Evolutionary conservation across 2,888 invertebrate species (phyloP).

Genomic region (Petrophora chlorosata): DNA sequence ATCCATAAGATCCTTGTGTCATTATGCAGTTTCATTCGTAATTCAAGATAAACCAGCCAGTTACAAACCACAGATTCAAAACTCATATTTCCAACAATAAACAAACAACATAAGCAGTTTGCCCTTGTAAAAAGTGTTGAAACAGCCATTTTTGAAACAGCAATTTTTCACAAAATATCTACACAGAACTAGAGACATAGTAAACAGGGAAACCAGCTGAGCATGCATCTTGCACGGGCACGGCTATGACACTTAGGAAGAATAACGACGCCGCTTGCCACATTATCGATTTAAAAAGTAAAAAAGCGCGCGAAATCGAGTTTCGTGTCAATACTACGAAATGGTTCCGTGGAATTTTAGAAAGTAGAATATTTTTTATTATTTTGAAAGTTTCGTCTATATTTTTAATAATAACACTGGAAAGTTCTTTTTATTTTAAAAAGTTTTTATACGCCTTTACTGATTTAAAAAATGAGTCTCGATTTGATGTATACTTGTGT

Average conservation of each 20-base stretch:
- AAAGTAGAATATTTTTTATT: not conserved
- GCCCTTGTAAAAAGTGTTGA: slow-evolving; percentile 7
- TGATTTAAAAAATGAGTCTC: no score
- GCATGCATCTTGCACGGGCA: slow-evolving; percentile 49
- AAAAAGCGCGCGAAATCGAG: slow-evolving; percentile 26
- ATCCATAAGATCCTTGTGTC: no score
- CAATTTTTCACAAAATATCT: slow-evolving; percentile 28
- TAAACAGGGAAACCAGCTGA: slow-evolving; percentile 52
- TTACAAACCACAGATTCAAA: no score
- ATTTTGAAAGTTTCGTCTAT: no score
- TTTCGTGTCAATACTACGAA: not conserved
- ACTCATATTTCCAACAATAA: not conserved
- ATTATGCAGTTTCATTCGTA: no score
- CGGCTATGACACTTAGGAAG: slow-evolving; percentile 46
- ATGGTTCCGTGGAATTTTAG: slow-evolving; percentile 1
- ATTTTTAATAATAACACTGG: no score
- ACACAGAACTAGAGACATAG: slow-evolving; percentile 31
- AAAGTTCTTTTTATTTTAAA: no score
- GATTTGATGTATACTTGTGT: no score
- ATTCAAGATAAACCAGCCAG: no score
- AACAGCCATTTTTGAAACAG: slow-evolving; percentile 22
- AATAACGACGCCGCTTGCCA: slow-evolving; percentile 46
- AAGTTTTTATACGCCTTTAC: no score
- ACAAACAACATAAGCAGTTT: not conserved
- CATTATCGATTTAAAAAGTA: slow-evolving; percentile 46